Percentiles rank a stretch among this genome's conserved stretches.
phyloP scores from a whole-genome alignment of 1,140 invertebrate genomes.

The Galleria mellonella region DNA sequence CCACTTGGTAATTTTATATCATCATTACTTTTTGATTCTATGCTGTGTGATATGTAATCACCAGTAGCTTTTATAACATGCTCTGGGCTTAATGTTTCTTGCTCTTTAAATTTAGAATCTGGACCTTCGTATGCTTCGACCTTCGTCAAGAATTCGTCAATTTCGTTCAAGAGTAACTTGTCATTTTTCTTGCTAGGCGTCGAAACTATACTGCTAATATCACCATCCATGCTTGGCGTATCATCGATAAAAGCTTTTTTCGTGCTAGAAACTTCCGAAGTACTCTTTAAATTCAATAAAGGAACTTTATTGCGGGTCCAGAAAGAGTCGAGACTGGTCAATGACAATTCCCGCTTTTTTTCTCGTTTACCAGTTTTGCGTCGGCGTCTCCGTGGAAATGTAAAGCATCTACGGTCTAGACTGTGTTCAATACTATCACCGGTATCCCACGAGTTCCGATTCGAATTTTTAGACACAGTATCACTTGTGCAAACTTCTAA shows the following conservation, averaged over 20 bases:
- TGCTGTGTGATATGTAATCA: conserved; percentile 46
- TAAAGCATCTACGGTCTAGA: conserved; percentile 47
- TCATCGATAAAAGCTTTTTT: conserved; percentile 33
- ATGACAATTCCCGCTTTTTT: conserved; percentile 30
- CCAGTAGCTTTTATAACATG: conserved; percentile 56
- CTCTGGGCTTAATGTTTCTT: conserved; percentile 32
- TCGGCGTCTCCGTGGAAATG: conserved; percentile 52
- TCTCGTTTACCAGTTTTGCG: conserved; percentile 31
- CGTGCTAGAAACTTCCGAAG: conserved; percentile 1
- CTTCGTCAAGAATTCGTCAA: conserved; percentile 74
- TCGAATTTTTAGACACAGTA: conserved; percentile 23
- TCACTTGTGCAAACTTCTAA: conserved; percentile 48
- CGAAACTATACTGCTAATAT: conserved; percentile 56
- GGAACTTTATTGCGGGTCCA: conserved; percentile 19
- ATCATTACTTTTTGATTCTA: conserved; percentile 35
- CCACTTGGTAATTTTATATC: conserved; percentile 52
- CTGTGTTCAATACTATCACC: conserved; percentile 26
- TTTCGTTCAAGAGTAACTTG: conserved; percentile 67
- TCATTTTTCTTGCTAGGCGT: conserved; percentile 66
- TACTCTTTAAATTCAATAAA: conserved; percentile 21
- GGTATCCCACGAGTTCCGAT: conserved; percentile 30
- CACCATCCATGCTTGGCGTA: conserved; percentile 59
- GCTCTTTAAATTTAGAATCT: conserved; percentile 32
- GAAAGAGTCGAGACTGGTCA: conserved; percentile 41
- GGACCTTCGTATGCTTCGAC: conserved; percentile 69